Base-by-base conservation (phyloP, 2,113 vertebrate species). In the Puma concolor region DNA sequence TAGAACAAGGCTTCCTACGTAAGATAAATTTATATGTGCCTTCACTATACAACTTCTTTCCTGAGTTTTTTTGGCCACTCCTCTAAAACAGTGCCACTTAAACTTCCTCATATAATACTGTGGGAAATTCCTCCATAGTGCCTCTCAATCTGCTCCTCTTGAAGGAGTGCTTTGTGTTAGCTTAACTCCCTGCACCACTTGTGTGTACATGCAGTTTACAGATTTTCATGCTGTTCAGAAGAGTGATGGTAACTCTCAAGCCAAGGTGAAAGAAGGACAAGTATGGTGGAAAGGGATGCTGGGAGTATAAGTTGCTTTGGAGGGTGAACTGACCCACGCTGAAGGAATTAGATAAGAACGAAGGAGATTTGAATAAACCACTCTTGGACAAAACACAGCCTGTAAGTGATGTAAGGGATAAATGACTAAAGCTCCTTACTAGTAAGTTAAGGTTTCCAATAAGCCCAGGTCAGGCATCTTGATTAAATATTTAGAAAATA, bases 401-500 rank as follows among this genome's bases (percentile, higher is more conserved):
- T 91, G 7, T 36, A 66, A 50, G 38, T 71, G 54, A 94, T 91
- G 2, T 27, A 8, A 81, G 7, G 41, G 16, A n/a, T 77, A 76
- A n/a, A 33, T 96, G 84, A 71, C 21, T 14, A 48, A 95, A 64
- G 38, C 13, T 48, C 67, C 31, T 79, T 48, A 83, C 25, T 33
- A n/a, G 64, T 4, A 66, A 91, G 50, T 36, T 50, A 66, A 93
- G 17, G 25, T 57, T 96, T 94, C 57, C 9, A 5, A 85, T 19
- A 76, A 92, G 81, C 6, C 41, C 1, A 69, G 7, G 7, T 64
- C 79, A 82, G 41, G 88, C 60, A 77, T 77, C 52, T 91, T 91
- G 54, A 81, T 97, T 84, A 92, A 97, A 80, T 71, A 96, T 92
- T 94, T 95, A 76, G 69, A 92, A 87, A 44, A 44, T 44, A 44